Base-by-base conservation (phyloP, 2,113 vertebrate species). In the Erythrocebus patas region DNA sequence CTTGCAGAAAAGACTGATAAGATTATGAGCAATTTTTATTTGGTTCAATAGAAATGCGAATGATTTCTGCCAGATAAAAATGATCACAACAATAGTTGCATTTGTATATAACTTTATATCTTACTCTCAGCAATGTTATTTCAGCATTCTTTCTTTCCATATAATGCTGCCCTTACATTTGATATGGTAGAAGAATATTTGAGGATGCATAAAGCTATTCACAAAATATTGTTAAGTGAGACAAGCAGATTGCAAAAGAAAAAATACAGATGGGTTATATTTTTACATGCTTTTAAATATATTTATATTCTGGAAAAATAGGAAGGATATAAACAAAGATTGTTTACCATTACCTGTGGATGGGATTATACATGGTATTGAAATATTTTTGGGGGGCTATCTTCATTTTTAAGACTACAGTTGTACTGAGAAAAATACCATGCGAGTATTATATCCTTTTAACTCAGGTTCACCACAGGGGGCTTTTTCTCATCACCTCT, bases 141-240 rank as follows among this genome's bases (percentile, higher is more conserved):
- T 59, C 73, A 87, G 68, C 73, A 68, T 83, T 92, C 43, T 50
- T 45, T 94, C 82, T 91, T 80, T 92, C 43, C 55, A 73, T 45
- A 92, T 81, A 82, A 45, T 88, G 35, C n/a, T 93, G 59, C 22
- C 68, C 48, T 89, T 92, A 81, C 80, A 87, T 88, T 82, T 92
- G 30, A 82, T 45, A 88, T 89, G 32, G 35, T 55, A 68, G 48
- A 35, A 79, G 66, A 82, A 57, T 55, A 82, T 66, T 52, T 73
- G 30, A 66, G 66, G 23, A 75, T 73, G 35, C 59, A 73, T 66
- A 76, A 55, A 93, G 20, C 61, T 55, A 87, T 55, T 92, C 23
- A 81, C 12, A 80, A 73, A 81, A 14, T 95, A 88, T 45, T 95
- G 14, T 25, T 82, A 92, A 81, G 66, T 73, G 66, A 66, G 94